Conservation (phyloP, 2,113 vertebrate genomes). For the Rhea americana region DNA sequence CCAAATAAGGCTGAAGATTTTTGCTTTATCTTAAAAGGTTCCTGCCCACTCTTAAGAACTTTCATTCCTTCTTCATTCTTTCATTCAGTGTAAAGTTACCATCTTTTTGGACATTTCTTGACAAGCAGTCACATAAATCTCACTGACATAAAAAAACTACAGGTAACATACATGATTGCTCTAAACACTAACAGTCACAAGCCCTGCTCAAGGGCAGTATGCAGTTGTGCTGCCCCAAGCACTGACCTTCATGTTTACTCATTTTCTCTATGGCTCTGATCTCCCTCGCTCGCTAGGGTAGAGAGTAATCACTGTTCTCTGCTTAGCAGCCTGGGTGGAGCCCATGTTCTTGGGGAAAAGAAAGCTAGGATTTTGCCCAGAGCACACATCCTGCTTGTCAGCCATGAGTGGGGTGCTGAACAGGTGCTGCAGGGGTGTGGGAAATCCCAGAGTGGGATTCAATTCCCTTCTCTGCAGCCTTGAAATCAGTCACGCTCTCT, state of each 20-base stretch:
- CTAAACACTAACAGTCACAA: neutral
- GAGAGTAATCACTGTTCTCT: neutral
- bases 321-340: neutral
- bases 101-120: neutral
- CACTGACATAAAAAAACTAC: neutral
- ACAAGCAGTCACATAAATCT: neutral
- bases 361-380: neutral
- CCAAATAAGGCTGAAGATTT: neutral
- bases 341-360: neutral
- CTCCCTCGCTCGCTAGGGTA: neutral
- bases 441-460: neutral
- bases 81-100: fast-evolving
- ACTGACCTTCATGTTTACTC: neutral
- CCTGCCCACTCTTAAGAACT: neutral
- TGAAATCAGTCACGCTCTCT: neutral
- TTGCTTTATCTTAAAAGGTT: neutral
- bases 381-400: neutral
- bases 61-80: no score
- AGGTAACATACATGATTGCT: neutral
- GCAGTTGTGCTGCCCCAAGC: no score
- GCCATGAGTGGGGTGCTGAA: neutral
- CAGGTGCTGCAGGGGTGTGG: neutral
- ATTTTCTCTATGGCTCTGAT: neutral
- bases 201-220: neutral
- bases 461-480: fast-evolving